A percentile compares a stretch with the other conserved stretches of the same genome.
These are phyloP conservation scores for Forbesichthys papilliferus DNA, from an alignment of 2,113 vertebrate species.

Conservation along the genomic window DNA sequence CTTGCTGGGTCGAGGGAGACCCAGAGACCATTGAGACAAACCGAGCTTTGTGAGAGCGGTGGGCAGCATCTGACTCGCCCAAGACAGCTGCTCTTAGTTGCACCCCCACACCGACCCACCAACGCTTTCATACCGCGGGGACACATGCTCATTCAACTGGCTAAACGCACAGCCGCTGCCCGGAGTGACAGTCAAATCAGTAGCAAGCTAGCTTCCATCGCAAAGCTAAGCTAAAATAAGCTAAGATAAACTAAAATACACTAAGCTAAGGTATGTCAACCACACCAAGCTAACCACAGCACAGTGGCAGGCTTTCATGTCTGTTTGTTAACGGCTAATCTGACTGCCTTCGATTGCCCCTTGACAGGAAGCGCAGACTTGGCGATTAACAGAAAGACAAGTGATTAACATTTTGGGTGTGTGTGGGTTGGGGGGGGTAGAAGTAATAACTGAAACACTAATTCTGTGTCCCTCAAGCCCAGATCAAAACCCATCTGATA, in stretches of 20 bases:
- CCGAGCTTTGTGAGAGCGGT: conserved; percentile 59
- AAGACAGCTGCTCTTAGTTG: conserved; percentile 66
- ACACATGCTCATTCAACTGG: conserved; percentile 37
- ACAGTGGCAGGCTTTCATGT: conserved; percentile 9
- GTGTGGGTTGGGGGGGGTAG: conserved; percentile 4
- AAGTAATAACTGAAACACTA: conserved; percentile 45
- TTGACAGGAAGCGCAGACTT: conserved; percentile 42
- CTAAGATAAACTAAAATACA: no score
- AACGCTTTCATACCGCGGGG: conserved; percentile 24
- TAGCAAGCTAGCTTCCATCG: conserved; percentile 5
- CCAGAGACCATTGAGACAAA: conserved; percentile 44
- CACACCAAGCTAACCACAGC: not conserved
- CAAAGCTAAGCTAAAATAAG: no score
- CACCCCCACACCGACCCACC: conserved; percentile 17
- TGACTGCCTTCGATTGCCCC: conserved; percentile 26
- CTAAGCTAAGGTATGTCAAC: no score
- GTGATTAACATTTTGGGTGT: no score
- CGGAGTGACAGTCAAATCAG: conserved; percentile 43
- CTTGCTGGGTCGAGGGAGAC: conserved; percentile 20
- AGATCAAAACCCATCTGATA: conserved; percentile 40
- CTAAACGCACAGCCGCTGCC: conserved; percentile 34
- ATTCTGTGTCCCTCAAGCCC: conserved; percentile 32
- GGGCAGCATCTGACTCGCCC: conserved; percentile 48
- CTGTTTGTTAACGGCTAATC: conserved; percentile 55
- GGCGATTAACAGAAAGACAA: conserved; percentile 39